phyloP scores from a whole-genome alignment of 2,797 vertebrate species.

The Smutsia temminckii region DNA sequence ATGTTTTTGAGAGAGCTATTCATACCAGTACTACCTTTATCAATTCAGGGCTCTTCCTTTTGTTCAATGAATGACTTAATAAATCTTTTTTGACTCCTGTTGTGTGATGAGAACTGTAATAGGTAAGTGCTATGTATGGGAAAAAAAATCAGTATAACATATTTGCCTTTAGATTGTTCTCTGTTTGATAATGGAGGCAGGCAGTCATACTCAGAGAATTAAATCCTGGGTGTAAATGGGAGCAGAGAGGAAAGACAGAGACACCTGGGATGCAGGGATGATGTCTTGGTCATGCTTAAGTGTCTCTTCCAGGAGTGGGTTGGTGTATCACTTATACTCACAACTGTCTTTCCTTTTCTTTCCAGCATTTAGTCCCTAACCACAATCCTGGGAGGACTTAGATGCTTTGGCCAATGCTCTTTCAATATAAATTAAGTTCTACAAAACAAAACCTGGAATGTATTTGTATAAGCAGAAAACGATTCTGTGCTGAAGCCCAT shows the following conservation, averaged over 20 bases:
- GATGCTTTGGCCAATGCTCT: constrained; percentile 4
- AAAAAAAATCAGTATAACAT: not conserved
- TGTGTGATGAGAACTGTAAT: not conserved
- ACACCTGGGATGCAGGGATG: not conserved
- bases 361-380: not conserved
- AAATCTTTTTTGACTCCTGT: not conserved
- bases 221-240: not conserved
- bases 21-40: not conserved
- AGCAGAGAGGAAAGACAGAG: not conserved
- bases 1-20: not conserved
- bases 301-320: not conserved
- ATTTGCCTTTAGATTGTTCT: not conserved
- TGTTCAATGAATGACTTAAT: not conserved
- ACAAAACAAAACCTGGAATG: not conserved
- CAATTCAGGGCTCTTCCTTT: not conserved
- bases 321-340: not conserved
- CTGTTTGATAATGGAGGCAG: not conserved
- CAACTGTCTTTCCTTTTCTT: rapidly evolving
- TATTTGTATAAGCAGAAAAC: constrained; percentile 23
- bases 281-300: not conserved
- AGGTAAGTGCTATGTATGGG: not conserved
- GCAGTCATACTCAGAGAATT: not conserved
- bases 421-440: constrained; percentile 35
- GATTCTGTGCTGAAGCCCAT: not conserved
- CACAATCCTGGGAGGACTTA: not conserved